Base-by-base conservation (phyloP, 1,140 invertebrate species). In the Drosophila tropicalis region DNA sequence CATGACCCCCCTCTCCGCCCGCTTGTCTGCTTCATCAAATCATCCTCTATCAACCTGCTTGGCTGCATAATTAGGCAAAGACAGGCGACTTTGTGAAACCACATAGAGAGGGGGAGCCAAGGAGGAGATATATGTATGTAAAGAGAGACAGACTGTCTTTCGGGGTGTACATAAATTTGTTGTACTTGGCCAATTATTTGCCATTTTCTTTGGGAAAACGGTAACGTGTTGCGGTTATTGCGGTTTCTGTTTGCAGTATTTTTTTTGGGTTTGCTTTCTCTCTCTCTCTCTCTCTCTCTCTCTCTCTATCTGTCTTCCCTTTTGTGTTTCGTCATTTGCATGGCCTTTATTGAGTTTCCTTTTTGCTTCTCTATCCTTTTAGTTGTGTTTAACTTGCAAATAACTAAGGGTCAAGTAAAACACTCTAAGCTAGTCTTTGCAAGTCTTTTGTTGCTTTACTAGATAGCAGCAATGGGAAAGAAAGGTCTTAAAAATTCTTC, bases 151-250 rank as follows among this genome's bases (percentile, higher is more conserved):
- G 12, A 25, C 36, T 51, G 12, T 74, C 32, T 56, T 17, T 66
- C 29, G 62, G 22, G 40, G 39, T 67, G 65, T 47, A 56, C 70
- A 72, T 72, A 76, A 76, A 72, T 76, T 72, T 61, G 67, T 72
- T 72, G 73, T 58, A 58, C 40, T 34, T 68, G 55, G 70, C 36
- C 72, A 77, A 77, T 77, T 77, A 77, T 77, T 77, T 74, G 32
- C 34, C 54, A 75, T 77, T 70, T 63, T 70, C 62, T 68, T 64
- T 55, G 47, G 44, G 34, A 19, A 60, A 71, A 62, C 51, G 25
- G 69, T 62, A 74, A 70, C 69, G 72, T 70, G 62, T 74, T 77
- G 75, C 63, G 75, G 75, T 77, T 75, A 74, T 70, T 70, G 62
- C 63, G 75, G 67, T 70, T 70, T 63, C 58, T 47, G 36, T 68